Evolutionary conservation across 2,888 invertebrate genomes (phyloP), one percentile per base, ranked within the genome.

Genomic region (Rhagonycha lutea): DNA sequence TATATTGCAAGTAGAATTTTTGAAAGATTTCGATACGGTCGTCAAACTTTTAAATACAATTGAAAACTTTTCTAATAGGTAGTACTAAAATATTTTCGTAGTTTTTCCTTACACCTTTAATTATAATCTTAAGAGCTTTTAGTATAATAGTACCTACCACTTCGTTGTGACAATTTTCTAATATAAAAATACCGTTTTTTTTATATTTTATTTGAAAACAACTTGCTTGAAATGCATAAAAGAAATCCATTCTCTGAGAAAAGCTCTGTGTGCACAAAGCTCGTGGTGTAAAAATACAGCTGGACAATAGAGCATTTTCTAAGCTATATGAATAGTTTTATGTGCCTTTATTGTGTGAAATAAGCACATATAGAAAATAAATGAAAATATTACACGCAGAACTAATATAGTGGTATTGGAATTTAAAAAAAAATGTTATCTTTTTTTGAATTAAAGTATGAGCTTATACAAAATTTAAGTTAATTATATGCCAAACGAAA

Each of bases 251-350:
- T 70, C 61, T 70, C 61, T 28, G 14, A 61, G 14, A 26, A 70
- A 61, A 69, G 68, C 68, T 32, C 61, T 61, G 24, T 61, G 60
- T 61, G 69, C 69, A 61, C 68, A 32, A 68, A 29, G 47, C 47
- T 29, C 7, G 69, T 18, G 61, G 24, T 69, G 23, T 32, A 61
- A 61, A 70, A 63, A 70, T 61, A 62, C 29, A 28, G 70, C 18
- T 29, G 61, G 62, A 62, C 62, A 61, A 70, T 70, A 63, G 63
- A 29, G 70, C 70, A 63, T 62, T 70, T 70, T 70, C 70, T 47
- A 47, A 47, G 47, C 47, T 47, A 47, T 47, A 47, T 47, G 47
- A 47, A 47, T 47, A 47, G 47, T 47, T 47, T 47, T 47, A 47
- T 47, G 47, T 47, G 47, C 47, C n/a, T 47, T 47, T 47, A 47